Percentiles rank a stretch among this genome's conserved stretches.
These are phyloP conservation scores for Akabosia matsudoensis DNA, from an alignment of 1,140 invertebrate genomes.

Conservation along the genomic window DNA sequence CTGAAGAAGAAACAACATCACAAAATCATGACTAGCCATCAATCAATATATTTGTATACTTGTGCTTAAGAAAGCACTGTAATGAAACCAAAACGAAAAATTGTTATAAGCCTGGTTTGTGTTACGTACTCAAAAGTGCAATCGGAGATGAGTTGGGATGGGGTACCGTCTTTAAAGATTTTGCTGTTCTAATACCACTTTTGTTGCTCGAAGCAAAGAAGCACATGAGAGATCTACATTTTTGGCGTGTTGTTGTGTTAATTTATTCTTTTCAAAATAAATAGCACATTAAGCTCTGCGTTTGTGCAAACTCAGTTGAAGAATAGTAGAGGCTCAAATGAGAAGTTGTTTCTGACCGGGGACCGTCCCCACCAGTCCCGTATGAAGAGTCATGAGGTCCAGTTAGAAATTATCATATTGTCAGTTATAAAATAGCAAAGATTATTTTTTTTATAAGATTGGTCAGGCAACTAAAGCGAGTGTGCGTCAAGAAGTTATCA, in stretches of 20 bases:
- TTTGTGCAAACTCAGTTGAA: no score
- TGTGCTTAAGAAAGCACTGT: no score
- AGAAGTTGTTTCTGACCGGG: background rate
- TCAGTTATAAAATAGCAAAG: background rate
- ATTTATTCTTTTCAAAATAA: background rate
- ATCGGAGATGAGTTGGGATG: no score
- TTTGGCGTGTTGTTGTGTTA: background rate
- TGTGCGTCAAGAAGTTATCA: no score
- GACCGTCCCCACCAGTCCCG: background rate
- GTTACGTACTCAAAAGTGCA: no score
- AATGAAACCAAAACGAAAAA: no score
- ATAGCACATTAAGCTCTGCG: no score
- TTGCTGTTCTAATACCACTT: conserved; percentile 12
- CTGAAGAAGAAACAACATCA: conserved; percentile 9
- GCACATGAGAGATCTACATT: background rate
- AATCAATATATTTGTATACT: conserved; percentile 24
- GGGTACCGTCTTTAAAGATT: no score
- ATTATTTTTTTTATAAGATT: background rate
- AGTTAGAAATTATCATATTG: conserved; percentile 23
- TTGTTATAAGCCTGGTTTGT: no score
- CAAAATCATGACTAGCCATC: conserved; percentile 16
- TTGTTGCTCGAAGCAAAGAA: background rate
- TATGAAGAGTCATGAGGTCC: background rate
- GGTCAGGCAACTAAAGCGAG: background rate
- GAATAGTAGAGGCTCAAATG: no score